Base-by-base conservation (phyloP, 2,888 invertebrate genomes). In the Pecten maximus region DNA sequence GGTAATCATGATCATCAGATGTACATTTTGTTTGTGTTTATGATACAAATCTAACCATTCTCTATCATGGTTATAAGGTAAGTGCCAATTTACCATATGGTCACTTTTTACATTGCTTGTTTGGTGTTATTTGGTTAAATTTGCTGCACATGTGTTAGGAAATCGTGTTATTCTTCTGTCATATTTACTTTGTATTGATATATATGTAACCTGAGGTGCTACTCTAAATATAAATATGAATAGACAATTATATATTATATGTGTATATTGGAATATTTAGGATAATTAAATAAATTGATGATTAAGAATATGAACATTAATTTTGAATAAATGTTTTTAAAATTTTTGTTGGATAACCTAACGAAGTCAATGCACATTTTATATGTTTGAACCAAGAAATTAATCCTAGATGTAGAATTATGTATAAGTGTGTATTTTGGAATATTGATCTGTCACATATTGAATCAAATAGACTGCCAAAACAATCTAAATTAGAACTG, bases 21-120 rank as follows among this genome's bases (percentile, higher is more conserved):
- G 74, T 28, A 35, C 2, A 54, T 54, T 54, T 19, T 54, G 16
- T 16, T 19, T 54, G 50, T 54, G 50, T 54, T 44, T 8, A 8
- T 44, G 19, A 19, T 35, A 74, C 10, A 23, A 74, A 74, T 74
- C 74, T 74, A 74, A 74, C 74, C 74, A 74, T 8, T 74, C 35
- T 28, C 35, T 74, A 74, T 8, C 74, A 74, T 74, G 74, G 74
- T 74, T 74, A 74, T 74, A 74, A 74, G 74, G 74, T 74, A 35
- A 74, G 74, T 74, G 2, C 35, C 1, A 35, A 15, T 74, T 28
- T 74, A 74, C 74, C 74, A 74, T 74, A 74, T 74, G 74, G 74
- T 74, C 74, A 28, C 23, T 6, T 35, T 74, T 74, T 35, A 35
- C 2, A 35, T 10, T 35, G 10, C 54, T 35, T 74, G 74, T 74